These are phyloP conservation scores for Oreochromis mossambicus DNA, from an alignment of 2,797 vertebrate genomes.

Conservation along the genomic window DNA sequence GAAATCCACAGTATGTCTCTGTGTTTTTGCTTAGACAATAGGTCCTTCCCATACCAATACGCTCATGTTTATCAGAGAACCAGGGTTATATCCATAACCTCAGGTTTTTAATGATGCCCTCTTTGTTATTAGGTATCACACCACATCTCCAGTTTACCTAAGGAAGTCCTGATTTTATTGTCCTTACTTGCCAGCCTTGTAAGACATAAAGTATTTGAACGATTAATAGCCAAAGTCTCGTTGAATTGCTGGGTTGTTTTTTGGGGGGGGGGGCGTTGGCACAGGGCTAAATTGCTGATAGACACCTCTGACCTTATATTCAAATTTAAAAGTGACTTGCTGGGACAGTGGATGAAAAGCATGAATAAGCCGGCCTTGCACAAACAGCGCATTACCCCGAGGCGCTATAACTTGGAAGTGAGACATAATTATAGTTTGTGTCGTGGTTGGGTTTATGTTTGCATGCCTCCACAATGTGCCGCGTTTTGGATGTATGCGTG, in stretches of 20 bases:
- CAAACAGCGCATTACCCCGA: not conserved
- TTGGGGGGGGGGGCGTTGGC: not conserved
- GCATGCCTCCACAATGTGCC: conserved; percentile 1
- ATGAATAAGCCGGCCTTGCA: not conserved
- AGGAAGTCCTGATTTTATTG: not conserved
- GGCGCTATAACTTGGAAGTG: conserved; percentile 8
- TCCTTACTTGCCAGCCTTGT: not conserved
- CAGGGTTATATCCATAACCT: not conserved
- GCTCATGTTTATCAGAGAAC: not conserved
- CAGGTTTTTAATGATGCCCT: not conserved
- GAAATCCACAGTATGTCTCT: not conserved
- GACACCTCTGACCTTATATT: not conserved
- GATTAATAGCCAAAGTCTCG: not conserved
- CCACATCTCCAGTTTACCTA: not conserved
- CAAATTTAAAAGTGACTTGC: conserved; percentile 15
- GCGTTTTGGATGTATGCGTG: not conserved
- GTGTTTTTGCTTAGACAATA: not conserved
- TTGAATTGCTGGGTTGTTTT: not conserved
- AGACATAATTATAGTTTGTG: conserved; percentile 47
- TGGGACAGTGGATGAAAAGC: not conserved
- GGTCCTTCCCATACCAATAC: not conserved
- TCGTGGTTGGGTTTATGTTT: not conserved
- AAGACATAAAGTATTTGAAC: not conserved
- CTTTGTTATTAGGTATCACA: not conserved
- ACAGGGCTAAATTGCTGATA: not conserved